These are phyloP conservation scores for Pogonus chalceus DNA, from an alignment of 1,140 invertebrate genomes.

Conservation along the genomic window DNA sequence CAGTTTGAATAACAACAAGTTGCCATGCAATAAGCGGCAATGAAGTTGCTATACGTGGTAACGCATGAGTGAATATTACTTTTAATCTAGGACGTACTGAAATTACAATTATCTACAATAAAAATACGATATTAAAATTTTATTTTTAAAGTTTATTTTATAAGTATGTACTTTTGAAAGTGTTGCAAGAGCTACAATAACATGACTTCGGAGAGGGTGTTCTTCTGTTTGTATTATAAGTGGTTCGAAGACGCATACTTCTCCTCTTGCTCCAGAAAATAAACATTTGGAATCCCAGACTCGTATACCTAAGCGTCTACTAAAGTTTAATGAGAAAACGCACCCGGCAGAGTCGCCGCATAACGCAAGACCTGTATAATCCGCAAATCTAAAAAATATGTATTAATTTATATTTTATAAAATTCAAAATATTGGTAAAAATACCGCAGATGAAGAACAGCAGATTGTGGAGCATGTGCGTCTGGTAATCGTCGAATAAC, in stretches of 20 bases:
- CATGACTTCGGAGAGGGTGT: conserved; percentile 62
- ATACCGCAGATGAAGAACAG: conserved; percentile 80
- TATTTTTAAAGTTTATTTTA: not conserved
- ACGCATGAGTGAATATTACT: conserved; percentile 35
- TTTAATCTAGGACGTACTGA: conserved; percentile 65
- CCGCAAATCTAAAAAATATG: not conserved
- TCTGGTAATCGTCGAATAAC: conserved; percentile 72
- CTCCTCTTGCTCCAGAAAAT: conserved; percentile 88
- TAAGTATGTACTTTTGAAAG: conserved; percentile 58
- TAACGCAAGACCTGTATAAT: conserved; percentile 51
- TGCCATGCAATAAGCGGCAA: conserved; percentile 89
- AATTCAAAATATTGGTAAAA: too few species aligned
- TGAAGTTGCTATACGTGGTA: conserved; percentile 49
- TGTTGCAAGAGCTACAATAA: conserved; percentile 85
- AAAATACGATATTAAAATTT: too few species aligned
- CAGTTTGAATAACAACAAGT: conserved; percentile 68
- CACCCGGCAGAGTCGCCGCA: conserved; percentile 93
- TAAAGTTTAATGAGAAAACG: conserved; percentile 92
- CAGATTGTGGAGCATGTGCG: conserved; percentile 77
- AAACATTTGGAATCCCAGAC: conserved; percentile 81
- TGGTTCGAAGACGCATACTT: conserved; percentile 85
- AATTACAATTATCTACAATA: conserved; percentile 50
- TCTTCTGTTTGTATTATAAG: conserved; percentile 58
- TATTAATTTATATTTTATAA: conserved; percentile 27
- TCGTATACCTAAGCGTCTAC: conserved; percentile 77